phyloP scores from a whole-genome alignment of 2,888 invertebrate genomes.

The Heliconius charithonia region DNA sequence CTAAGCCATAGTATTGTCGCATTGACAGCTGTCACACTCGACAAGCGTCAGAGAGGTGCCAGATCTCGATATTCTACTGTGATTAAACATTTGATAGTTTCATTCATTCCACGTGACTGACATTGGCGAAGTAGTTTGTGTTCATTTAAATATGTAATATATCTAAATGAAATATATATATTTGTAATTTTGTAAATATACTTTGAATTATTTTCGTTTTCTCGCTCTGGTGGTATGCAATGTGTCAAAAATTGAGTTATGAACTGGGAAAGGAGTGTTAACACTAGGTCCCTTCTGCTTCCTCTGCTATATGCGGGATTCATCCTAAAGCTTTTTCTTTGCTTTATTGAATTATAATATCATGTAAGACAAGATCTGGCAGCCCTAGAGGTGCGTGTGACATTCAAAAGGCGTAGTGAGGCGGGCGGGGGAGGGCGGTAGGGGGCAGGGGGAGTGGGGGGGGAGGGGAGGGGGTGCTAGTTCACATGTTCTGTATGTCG shows the following conservation, averaged over 20 bases:
- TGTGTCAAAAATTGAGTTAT: not conserved
- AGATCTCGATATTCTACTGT: conserved; percentile 3
- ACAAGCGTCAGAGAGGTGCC: conserved; percentile 32
- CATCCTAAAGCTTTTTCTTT: no score
- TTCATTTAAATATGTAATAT: no score
- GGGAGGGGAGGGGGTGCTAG: conserved; percentile 58
- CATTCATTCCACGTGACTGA: not conserved
- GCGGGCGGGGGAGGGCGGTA: conserved; percentile 54
- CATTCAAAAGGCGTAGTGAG: conserved; percentile 42
- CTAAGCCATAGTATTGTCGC: conserved; percentile 21
- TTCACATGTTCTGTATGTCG: conserved; percentile 99
- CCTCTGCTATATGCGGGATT: no score
- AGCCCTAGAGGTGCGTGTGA: conserved; percentile 26
- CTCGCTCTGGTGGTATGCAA: not conserved
- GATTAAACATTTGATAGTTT: not conserved
- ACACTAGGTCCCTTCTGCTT: no score
- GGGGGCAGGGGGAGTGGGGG: conserved; percentile 55
- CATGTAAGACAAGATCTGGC: conserved; percentile 6
- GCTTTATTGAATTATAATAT: not conserved
- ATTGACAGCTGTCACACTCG: conserved; percentile 36
- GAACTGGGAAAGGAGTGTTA: not conserved
- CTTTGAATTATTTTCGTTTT: not conserved
- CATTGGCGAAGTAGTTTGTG: not conserved
- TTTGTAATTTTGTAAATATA: not conserved
- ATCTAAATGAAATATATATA: not conserved